Evolutionary conservation across 2,888 invertebrate species (phyloP), one percentile per base, ranked within the genome.

Genomic region (Zaprionus bogoriensis): DNA sequence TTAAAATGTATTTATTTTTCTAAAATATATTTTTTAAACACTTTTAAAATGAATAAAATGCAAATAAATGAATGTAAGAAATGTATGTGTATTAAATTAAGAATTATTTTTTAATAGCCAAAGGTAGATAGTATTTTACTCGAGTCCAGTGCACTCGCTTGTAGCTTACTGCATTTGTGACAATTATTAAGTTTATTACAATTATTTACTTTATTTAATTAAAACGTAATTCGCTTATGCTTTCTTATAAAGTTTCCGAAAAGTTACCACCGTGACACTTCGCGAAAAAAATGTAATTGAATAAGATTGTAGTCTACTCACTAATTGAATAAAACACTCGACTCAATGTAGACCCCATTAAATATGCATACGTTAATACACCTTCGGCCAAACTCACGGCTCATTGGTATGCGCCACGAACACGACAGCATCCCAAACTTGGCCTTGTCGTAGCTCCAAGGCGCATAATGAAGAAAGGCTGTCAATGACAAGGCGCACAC

Each of bases 341-440:
- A 47, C 28, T 54, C 42, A 28, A 44, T 52, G 48, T 45, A 30
- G 25, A 9, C 41, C 36, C 45, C 30, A 67, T 57, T 36, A 52
- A 42, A 32, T 25, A 71, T 69, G 60, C 54, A 65, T 55, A 28
- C 42, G 53, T 14, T 55, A 67, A 64, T 36, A 38, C 51, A 12
- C 38, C 14, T 44, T 20, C 3, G 20, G 36, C 50, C 30, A 38
- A 61, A 22, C 6, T 45, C 39, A 48, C 5, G 41, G 39, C 52
- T 66, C 72, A 69, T 71, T 71, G 44, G 51, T 66, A 62, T 71
- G 61, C 69, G 61, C 17, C 20, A 22, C 38, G 44, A 50, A 52
- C 19, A 36, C 39, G 41, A 19, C 14, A 55, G 30, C 65, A 48
- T 38, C 30, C 14, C 17, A 45, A 52, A 55, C 48, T 45, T 62